Conservation (phyloP, 1,140 invertebrate species). For the Drosophila mayri region DNA sequence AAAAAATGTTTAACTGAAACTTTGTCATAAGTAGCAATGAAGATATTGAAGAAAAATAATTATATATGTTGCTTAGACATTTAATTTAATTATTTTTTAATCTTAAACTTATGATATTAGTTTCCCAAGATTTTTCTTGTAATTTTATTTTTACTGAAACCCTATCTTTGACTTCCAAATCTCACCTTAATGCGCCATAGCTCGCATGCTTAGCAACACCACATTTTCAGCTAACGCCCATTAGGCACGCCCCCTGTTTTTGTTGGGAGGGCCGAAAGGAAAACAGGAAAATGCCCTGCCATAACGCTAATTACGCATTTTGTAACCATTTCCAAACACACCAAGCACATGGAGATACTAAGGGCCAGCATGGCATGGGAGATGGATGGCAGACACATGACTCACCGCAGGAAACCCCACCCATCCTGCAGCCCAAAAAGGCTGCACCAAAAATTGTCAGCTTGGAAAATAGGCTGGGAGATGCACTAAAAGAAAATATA, state of each 20-base stretch:
- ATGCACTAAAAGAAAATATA: not conserved
- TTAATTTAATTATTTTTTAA: too few relatives aligned
- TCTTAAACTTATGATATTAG: not conserved
- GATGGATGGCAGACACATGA: constrained; percentile 55
- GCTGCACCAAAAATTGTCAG: constrained; percentile 34
- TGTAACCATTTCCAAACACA: constrained; percentile 73
- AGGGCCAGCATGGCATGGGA: not conserved
- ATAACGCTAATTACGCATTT: constrained; percentile 82
- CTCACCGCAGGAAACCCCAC: constrained; percentile 31
- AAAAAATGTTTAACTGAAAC: not conserved
- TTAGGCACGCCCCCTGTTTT: constrained; percentile 46
- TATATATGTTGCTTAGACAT: too few relatives aligned
- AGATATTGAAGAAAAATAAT: not conserved
- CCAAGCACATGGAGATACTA: constrained; percentile 17
- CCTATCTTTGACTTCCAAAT: constrained; percentile 1
- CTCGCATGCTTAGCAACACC: constrained; percentile 37
- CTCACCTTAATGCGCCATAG: constrained; percentile 33
- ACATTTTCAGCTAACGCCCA: constrained; percentile 39
- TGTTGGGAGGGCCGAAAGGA: constrained; percentile 25
- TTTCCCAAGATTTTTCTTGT: not conserved
- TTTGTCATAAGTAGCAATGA: not conserved
- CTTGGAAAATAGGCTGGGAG: constrained; percentile 5
- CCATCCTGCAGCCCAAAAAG: constrained; percentile 26
- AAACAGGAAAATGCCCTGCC: constrained; percentile 54
- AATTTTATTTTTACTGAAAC: not conserved